Base-by-base conservation (phyloP, 2,797 vertebrate genomes). In the Luscinia megarhynchos region DNA sequence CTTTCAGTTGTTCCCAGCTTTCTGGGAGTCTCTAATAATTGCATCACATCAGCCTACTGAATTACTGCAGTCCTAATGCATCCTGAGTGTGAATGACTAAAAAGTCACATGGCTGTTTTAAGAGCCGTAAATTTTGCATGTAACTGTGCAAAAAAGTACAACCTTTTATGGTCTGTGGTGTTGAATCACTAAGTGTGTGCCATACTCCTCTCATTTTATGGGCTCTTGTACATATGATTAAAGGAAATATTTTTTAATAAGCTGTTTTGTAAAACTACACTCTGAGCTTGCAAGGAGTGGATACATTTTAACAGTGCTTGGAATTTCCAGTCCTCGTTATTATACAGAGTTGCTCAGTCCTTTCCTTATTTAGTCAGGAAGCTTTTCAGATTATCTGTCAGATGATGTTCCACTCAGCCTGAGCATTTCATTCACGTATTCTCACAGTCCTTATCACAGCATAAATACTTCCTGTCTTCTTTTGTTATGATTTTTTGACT, bases 61-160 rank as follows among this genome's bases (percentile, higher is more conserved):
- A 59, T 84, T 88, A 94, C 20, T 54, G 70, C 46, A 76, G 30
- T 64, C 51, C 70, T 95, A 88, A 94, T 61, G 13, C 15, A 69
- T 30, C 57, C n/a, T 77, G 93, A 93, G 77, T 77, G 85, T 76
- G 41, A 94, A 94, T 77, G 81, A 84, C 85, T 90, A 58, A 79
- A 54, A 77, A 77, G 74, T 87, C 89, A 46, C 77, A 54, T 94
- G 85, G 63, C 83, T 90, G 57, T 58, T 91, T 30, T 30, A 84
- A 84, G 67, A 79, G 67, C 53, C 87, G 50, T 87, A 93, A 88
- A 94, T 96, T 89, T 88, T 79, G 32, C 11, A 8, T 51, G 27
- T 51, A 79, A 16, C 61, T 22, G 14, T 53, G 46, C 50, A 87
- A 59, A 87, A 73, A 69, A 69, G 10, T 27, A 10, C 3, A 20